A percentile compares a stretch with the other conserved stretches of the same genome.
phyloP scores from a whole-genome alignment of 2,888 invertebrate species.

The Candidula unifasciata region DNA sequence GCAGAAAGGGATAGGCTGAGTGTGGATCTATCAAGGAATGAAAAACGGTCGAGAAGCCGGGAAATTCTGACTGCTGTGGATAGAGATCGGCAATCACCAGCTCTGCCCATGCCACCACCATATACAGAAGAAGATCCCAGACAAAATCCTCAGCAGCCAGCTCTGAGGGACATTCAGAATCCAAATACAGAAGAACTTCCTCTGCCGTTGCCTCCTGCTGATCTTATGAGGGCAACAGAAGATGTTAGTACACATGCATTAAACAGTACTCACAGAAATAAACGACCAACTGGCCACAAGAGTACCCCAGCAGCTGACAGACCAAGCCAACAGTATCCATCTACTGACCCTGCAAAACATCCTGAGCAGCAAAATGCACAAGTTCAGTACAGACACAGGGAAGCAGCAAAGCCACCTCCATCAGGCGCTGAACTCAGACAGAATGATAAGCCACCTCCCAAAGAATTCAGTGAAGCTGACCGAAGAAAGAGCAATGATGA shows the following conservation, averaged over 20 bases:
- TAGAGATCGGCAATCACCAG: neutral
- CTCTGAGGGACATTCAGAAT: neutral
- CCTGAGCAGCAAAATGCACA: neutral
- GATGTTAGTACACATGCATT: no score
- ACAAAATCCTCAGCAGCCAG: neutral
- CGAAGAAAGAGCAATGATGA: constrained; percentile 26
- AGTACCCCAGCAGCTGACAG: no score
- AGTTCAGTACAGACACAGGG: neutral
- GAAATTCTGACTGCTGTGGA: neutral
- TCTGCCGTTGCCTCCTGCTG: neutral
- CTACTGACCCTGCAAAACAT: neutral
- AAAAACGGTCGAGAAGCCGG: neutral
- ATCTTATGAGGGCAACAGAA: no score
- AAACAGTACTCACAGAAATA: neutral
- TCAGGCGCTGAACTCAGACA: neutral
- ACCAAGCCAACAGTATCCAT: neutral
- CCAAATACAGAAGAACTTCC: neutral
- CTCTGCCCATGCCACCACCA: constrained; percentile 43
- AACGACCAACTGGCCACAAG: no score
- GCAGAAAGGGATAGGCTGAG: constrained; percentile 23
- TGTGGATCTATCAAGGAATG: neutral
- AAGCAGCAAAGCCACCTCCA: neutral
- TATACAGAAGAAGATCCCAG: constrained; percentile 20
- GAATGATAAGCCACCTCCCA: neutral
- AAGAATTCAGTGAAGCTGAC: constrained; percentile 12